Evolutionary conservation across 2,797 vertebrate species (phyloP).

Genomic region (Borostomias antarcticus): DNA sequence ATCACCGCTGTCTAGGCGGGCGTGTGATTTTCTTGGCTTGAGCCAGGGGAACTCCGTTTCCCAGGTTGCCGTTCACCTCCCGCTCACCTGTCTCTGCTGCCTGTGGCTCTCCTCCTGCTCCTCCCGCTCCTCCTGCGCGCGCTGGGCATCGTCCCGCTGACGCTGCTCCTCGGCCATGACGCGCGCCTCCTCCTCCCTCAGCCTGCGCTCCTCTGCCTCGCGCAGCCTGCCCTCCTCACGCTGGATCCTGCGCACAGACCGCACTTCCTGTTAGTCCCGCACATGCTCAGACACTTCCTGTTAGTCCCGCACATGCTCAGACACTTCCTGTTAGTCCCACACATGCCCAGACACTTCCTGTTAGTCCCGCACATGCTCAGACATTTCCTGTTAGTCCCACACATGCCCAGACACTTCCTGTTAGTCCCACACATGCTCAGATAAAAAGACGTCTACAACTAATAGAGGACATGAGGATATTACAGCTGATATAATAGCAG

Average conservation of each 20-base stretch:
- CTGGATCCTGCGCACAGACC: constrained; percentile 64
- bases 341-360: too few species aligned
- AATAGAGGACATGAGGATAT: too few species aligned
- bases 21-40: too few species aligned
- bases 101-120: constrained; percentile 84
- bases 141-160: constrained; percentile 71
- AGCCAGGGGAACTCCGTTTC: background rate
- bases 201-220: constrained; percentile 83
- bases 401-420: too few species aligned
- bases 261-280: background rate
- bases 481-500: too few species aligned
- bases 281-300: background rate
- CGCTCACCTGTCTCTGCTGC: constrained; percentile 88
- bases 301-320: background rate
- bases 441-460: too few species aligned
- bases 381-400: too few species aligned
- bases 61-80: background rate
- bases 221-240: constrained; percentile 81
- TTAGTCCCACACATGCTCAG: too few species aligned
- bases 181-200: constrained; percentile 82
- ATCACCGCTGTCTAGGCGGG: too few species aligned
- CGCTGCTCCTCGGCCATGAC: constrained; percentile 78
- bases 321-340: too few species aligned
- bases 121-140: constrained; percentile 76
- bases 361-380: too few species aligned